These are phyloP conservation scores for Urophycis tenuis DNA, from an alignment of 2,797 vertebrate genomes.

Conservation along the genomic window DNA sequence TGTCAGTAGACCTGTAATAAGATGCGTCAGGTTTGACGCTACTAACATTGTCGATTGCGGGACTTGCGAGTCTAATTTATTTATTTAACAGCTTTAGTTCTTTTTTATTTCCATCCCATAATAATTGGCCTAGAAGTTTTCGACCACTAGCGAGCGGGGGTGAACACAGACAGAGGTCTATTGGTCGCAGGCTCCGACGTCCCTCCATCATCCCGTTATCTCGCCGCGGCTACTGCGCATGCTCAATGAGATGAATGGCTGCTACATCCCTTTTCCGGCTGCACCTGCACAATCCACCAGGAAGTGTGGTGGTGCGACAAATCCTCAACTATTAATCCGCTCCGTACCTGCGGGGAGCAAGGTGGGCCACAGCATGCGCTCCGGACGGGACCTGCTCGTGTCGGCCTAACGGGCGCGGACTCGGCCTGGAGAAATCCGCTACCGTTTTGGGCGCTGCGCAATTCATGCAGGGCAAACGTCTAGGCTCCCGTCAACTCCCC, in stretches of 20 bases:
- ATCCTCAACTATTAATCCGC: slow-evolving; percentile 63
- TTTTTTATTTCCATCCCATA: neutral
- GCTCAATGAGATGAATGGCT: slow-evolving; percentile 69
- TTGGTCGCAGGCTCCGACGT: neutral
- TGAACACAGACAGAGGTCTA: neutral
- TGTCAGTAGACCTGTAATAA: neutral
- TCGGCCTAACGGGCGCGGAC: neutral
- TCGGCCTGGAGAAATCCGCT: slow-evolving; percentile 23
- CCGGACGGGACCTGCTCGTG: slow-evolving; percentile 30
- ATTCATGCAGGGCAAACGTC: slow-evolving; percentile 53
- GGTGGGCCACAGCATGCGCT: slow-evolving; percentile 45
- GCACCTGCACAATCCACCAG: slow-evolving; percentile 69
- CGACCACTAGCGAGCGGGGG: neutral
- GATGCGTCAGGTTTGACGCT: neutral
- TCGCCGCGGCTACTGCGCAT: slow-evolving; percentile 39
- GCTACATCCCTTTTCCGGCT: slow-evolving; percentile 58
- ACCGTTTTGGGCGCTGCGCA: slow-evolving; percentile 36
- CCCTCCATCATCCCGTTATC: slow-evolving; percentile 21
- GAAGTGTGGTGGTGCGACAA: slow-evolving; percentile 65
- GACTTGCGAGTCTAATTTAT: neutral
- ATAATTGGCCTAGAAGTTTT: neutral
- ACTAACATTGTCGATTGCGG: neutral
- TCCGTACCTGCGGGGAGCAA: slow-evolving; percentile 40
- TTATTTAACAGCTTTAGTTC: neutral
- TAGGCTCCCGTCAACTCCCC: slow-evolving; percentile 48